Base-by-base conservation (phyloP, 1,140 invertebrate species). In the Brachionus rubens region DNA sequence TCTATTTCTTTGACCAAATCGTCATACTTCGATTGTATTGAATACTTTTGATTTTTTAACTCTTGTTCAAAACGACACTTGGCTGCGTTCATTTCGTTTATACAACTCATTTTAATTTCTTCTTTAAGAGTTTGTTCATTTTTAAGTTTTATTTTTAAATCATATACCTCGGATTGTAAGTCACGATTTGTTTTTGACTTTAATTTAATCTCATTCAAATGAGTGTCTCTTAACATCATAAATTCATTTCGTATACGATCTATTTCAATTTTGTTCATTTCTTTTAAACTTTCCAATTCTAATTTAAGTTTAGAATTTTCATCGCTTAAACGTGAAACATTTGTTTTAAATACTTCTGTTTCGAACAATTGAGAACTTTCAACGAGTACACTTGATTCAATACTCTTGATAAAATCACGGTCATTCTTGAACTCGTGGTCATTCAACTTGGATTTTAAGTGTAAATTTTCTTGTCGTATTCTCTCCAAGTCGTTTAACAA, bases 121-220 rank as follows among this genome's bases (percentile, higher is more conserved):
- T 65, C 59, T 9, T 43, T 65, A 12, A 2, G 3, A 65, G 1
- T 24, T 26, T 65, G 36, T 43, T 65, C 59, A 41, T 43, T 5
- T 26, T 65, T 65, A 21, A 65, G 36, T 24, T 65, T 65, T 26
- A 41, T 14, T 65, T 26, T 65, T 65, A 65, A 43, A 43, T 14
- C 16, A 4, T 24, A 43, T 4, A 65, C 24, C 43, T 65, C 59
- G 3, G 33, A 24, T 41, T 43, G 40, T 43, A 65, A 41, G 26
- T 43, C 36, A 12, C 40, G 41, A 43, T 65, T 65, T 43, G 40
- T 65, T 24, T 65, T 65, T n/a, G 59, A 46, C 30, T 65, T 65
- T 5, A 65, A 12, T n/a, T 43, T 65, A 14, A 46, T 26, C 21
- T 65, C 59, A 43, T 41, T 65, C 10, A 43, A 43, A 43, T 43